Conservation (phyloP, 1,140 invertebrate genomes). For the Phthorimaea operculella region DNA sequence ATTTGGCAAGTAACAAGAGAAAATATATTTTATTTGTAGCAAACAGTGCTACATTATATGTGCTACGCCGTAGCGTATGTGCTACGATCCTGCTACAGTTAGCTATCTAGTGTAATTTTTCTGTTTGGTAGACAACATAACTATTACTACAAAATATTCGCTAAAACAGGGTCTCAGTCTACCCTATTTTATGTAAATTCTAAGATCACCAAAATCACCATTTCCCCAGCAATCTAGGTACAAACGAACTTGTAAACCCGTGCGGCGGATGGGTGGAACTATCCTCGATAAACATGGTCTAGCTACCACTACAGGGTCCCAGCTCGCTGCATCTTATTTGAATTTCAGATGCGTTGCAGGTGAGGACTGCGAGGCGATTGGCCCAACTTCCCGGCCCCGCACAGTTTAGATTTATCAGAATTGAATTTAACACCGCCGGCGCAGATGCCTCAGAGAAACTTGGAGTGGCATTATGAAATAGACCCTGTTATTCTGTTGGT, state of each 20-base stretch:
- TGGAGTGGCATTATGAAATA: conserved; percentile 25
- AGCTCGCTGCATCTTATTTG: conserved; percentile 53
- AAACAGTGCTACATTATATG: too few species aligned
- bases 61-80: too few species aligned
- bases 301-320: conserved; percentile 25
- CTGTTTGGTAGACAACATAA: too few species aligned
- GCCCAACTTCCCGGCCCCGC: conserved; percentile 34
- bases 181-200: too few species aligned
- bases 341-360: conserved; percentile 58
- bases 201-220: background rate
- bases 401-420: conserved; percentile 52
- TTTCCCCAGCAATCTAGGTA: background rate
- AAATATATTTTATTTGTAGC: too few species aligned
- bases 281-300: conserved; percentile 40
- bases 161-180: too few species aligned
- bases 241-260: background rate
- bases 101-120: too few species aligned
- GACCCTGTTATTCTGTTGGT: background rate
- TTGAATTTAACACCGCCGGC: conserved; percentile 40
- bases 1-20: too few species aligned
- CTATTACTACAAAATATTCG: too few species aligned
- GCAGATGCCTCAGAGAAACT: conserved; percentile 9
- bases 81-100: too few species aligned
- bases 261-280: conserved; percentile 16
- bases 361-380: conserved; percentile 38